phyloP scores from a whole-genome alignment of 2,113 vertebrate genomes.

The Lampris megalopsis region DNA sequence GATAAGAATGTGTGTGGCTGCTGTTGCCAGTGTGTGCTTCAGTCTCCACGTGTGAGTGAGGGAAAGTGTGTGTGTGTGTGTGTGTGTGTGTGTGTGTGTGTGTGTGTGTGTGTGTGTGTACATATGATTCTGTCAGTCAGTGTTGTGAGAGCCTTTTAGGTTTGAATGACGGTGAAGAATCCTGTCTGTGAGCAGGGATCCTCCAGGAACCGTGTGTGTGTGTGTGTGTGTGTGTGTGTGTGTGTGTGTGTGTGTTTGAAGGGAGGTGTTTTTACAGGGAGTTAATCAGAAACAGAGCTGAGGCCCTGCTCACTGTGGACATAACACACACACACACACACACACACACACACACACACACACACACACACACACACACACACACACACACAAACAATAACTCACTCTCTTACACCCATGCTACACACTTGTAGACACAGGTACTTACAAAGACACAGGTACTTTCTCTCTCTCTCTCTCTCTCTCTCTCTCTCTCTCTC shows the following conservation, averaged over 20 bases:
- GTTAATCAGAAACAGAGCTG: slow-evolving; percentile 77
- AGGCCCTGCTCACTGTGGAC: slow-evolving; percentile 51
- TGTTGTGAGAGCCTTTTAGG: slow-evolving; percentile 59
- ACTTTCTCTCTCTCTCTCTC: slow-evolving; percentile 37
- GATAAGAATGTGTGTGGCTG: no score
- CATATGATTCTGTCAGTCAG: not conserved
- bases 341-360: slow-evolving; percentile 16
- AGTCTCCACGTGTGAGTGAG: not conserved
- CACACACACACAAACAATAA: slow-evolving; percentile 6
- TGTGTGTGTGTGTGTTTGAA: slow-evolving; percentile 35
- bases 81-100: no score
- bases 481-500: no score
- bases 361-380: slow-evolving; percentile 12
- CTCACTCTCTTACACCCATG: no score
- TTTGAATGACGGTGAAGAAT: slow-evolving; percentile 73
- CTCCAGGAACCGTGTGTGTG: slow-evolving; percentile 75
- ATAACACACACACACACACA: slow-evolving; percentile 14
- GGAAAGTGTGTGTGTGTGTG: slow-evolving; percentile 1
- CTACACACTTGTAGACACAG: slow-evolving; percentile 32
- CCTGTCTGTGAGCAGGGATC: slow-evolving; percentile 68
- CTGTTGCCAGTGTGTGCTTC: no score
- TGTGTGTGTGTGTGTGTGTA: slow-evolving; percentile 7
- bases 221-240: no score
- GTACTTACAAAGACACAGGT: slow-evolving; percentile 28
- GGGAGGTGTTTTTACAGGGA: slow-evolving; percentile 74